Base-by-base conservation (phyloP, 2,888 invertebrate species). In the Diachrysia chrysitis region DNA sequence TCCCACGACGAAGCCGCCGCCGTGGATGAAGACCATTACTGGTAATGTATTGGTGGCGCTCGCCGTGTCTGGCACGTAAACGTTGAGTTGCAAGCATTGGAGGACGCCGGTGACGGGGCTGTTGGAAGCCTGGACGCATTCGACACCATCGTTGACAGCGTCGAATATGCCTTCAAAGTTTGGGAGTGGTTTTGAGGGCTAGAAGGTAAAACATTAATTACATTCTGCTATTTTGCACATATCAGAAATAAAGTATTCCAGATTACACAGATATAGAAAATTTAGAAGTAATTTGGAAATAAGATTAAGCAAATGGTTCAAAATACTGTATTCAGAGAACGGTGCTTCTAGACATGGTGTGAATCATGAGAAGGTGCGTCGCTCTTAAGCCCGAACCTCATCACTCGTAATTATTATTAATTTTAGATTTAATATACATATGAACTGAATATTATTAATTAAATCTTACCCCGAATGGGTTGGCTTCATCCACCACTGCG, bases 1-100 rank as follows among this genome's bases (percentile, higher is more conserved):
- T 7, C 91, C 91, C 14, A 46, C 58, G 0, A 10, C 56, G 46
- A 89, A 92, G 5, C 66, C 77, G 2, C 92, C 92, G 25, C 92
- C 92, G 17, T 90, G 83, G 2, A 92, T 77, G 84, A 79, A 90
- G 2, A 91, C 79, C 70, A 92, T 82, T 2, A 92, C 90, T 14
- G 92, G 89, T 0, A 91, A 66, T 0, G 64, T 83, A 51, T 87
- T 88, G 4, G 42, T 69, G 0, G 79, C 74, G 4, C 67, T 83
- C 0, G 88, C 89, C 3, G 78, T 57, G 2, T 59, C 59, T 2
- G 92, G 91, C 0, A 88, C 88, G 25, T 87, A 91, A 0, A 92
- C 61, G 55, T 87, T 90, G 1, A 92, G 74, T 10, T 83, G 84
- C 1, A 92, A 78, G 46, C 92, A 92, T 55, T 92, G 84, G 0